Percentiles rank a stretch among this genome's conserved stretches.
Evolutionary conservation across 2,888 invertebrate genomes (phyloP).

Genomic region (Monoplex corrugatus): DNA sequence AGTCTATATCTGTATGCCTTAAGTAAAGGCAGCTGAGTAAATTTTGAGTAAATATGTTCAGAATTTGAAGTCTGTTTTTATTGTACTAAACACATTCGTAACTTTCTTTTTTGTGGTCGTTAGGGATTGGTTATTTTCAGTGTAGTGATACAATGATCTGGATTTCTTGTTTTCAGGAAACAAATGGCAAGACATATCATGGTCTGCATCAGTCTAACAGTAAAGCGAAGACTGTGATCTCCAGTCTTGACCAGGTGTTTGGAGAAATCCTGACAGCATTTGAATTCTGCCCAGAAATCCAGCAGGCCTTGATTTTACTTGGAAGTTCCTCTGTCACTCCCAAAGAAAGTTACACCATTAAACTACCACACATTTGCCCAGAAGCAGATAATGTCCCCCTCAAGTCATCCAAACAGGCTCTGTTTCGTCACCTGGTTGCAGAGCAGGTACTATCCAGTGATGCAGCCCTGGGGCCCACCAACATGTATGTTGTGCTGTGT

Average conservation of each 20-base stretch:
- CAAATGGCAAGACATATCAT: background rate
- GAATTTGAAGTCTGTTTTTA: too few species aligned
- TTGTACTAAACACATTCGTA: too few species aligned
- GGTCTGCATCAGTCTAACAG: constrained; percentile 47
- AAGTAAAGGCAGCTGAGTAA: too few species aligned
- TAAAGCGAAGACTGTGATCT: constrained; percentile 60
- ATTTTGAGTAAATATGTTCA: too few species aligned
- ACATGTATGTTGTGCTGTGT: constrained; percentile 61
- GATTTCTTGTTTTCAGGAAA: constrained; percentile 32
- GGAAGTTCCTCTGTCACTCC: constrained; percentile 72
- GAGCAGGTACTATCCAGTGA: constrained; percentile 66
- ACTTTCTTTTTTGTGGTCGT: too few species aligned
- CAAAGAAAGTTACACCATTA: constrained; percentile 68
- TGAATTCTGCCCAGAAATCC: constrained; percentile 68
- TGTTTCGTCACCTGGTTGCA: constrained; percentile 68
- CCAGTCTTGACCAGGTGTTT: constrained; percentile 62
- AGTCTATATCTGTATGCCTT: too few species aligned
- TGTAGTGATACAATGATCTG: too few species aligned
- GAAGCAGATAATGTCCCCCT: constrained; percentile 50
- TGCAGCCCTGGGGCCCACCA: constrained; percentile 65
- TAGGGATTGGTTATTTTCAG: too few species aligned
- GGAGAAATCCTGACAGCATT: constrained; percentile 63
- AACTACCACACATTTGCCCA: constrained; percentile 58
- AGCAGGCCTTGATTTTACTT: constrained; percentile 63
- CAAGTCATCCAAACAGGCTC: constrained; percentile 61